These are phyloP conservation scores for Sander vitreus DNA, from an alignment of 2,113 vertebrate genomes.

Conservation along the genomic window DNA sequence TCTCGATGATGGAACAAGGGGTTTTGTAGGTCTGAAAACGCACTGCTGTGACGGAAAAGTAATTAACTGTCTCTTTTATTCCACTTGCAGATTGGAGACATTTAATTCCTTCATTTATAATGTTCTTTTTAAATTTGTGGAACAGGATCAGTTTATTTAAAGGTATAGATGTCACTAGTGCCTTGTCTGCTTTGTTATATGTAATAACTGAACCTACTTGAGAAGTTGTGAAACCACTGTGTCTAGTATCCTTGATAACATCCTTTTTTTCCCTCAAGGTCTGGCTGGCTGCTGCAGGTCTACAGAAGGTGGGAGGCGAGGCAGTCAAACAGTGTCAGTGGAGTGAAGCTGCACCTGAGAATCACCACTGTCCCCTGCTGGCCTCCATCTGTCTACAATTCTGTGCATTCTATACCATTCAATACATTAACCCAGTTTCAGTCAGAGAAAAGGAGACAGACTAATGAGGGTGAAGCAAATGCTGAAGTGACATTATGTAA, in stretches of 20 bases:
- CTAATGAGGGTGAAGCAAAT: conserved; percentile 40
- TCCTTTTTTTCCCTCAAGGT: conserved; percentile 34
- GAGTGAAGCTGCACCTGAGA: conserved; percentile 58
- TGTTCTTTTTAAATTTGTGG: neutral
- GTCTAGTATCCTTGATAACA: neutral
- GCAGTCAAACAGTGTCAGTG: conserved; percentile 7
- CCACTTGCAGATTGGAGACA: conserved; percentile 25
- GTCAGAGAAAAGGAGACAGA: conserved; percentile 15
- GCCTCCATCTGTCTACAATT: conserved; percentile 46
- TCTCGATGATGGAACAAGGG: conserved; percentile 46
- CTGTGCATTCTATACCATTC: conserved; percentile 2
- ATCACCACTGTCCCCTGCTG: conserved; percentile 81
- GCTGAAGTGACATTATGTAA: conserved; percentile 18
- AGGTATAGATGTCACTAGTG: neutral
- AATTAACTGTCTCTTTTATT: conserved; percentile 40
- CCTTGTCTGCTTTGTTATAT: conserved; percentile 3
- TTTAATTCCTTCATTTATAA: neutral
- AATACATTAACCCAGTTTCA: neutral
- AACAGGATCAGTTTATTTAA: neutral
- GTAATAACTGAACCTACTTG: neutral
- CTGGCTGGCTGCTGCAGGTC: conserved; percentile 1
- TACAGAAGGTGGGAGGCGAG: neutral
- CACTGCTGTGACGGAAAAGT: conserved; percentile 14
- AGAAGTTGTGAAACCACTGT: conserved; percentile 5
- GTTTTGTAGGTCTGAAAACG: conserved; percentile 48